Conservation (phyloP, 2,797 vertebrate species). For the Cuniculus paca region DNA sequence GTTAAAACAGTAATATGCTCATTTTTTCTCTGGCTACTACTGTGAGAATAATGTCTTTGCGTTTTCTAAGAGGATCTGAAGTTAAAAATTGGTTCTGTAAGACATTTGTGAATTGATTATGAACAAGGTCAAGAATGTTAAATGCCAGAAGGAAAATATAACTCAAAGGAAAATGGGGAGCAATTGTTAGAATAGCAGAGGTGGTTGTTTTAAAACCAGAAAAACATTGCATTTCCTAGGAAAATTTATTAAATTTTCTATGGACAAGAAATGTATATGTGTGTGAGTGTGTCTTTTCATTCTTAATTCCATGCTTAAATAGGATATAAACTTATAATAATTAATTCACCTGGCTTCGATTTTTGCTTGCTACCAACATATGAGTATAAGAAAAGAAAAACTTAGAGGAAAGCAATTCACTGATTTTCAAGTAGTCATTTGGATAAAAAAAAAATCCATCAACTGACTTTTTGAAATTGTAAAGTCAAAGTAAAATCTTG, state of each 20-base stretch:
- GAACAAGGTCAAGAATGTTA: slow-evolving; percentile 49
- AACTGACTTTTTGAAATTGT: neutral
- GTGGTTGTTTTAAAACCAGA: slow-evolving; percentile 25
- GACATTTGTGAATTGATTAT: slow-evolving; percentile 64
- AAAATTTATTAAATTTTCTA: neutral
- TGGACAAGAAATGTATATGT: neutral
- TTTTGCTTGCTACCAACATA: neutral
- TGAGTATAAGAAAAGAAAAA: neutral
- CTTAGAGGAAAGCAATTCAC: neutral
- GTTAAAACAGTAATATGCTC: slow-evolving; percentile 36
- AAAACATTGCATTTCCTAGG: neutral
- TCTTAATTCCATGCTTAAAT: neutral
- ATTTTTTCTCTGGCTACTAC: neutral
- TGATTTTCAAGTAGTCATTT: neutral
- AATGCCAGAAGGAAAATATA: neutral
- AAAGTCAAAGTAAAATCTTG: neutral
- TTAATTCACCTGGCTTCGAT: neutral
- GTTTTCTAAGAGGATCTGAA: slow-evolving; percentile 66
- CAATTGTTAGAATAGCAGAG: neutral
- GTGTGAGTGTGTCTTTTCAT: neutral
- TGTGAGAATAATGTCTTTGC: slow-evolving; percentile 39
- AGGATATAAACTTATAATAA: neutral
- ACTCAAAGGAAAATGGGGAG: slow-evolving; percentile 58
- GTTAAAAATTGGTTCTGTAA: slow-evolving; percentile 64
- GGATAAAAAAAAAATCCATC: neutral